phyloP scores from a whole-genome alignment of 1,140 invertebrate species.

The Theocolax elegans region DNA sequence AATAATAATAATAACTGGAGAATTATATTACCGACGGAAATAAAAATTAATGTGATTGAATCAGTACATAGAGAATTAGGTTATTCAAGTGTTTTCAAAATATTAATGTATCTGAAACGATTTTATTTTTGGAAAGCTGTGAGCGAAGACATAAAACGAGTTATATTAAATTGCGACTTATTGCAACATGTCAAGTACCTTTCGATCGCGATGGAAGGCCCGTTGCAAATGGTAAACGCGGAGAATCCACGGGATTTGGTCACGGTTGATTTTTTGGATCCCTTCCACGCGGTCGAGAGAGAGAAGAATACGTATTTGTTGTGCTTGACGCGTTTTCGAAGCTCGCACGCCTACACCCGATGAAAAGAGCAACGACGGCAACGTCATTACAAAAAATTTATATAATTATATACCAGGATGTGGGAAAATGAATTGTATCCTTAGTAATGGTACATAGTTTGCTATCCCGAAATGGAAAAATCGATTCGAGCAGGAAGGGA shows the following conservation, averaged over 20 bases:
- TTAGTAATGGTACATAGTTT: too few species aligned
- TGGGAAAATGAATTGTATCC: too few species aligned
- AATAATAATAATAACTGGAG: background rate
- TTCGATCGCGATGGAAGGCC: background rate
- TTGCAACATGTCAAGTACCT: background rate
- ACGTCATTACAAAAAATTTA: too few species aligned
- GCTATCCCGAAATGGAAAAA: too few species aligned
- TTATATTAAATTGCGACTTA: background rate
- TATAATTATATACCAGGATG: too few species aligned
- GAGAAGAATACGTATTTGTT: conserved; percentile 29
- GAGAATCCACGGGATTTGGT: conserved; percentile 7
- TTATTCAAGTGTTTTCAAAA: background rate
- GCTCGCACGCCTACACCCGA: too few species aligned
- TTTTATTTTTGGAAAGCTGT: background rate
- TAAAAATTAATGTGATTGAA: background rate
- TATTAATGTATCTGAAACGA: background rate
- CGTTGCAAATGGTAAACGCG: background rate
- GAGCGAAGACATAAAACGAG: too few species aligned
- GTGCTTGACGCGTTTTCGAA: conserved; percentile 12
- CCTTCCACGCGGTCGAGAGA: conserved; percentile 8
- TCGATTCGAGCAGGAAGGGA: too few species aligned
- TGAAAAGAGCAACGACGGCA: too few species aligned
- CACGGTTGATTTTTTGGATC: conserved; percentile 29
- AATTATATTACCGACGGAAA: background rate
- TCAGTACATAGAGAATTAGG: background rate